Percentiles rank a stretch among this genome's conserved stretches.
Conservation (phyloP, 2,113 vertebrate genomes). For the Sturnira hondurensis region DNA sequence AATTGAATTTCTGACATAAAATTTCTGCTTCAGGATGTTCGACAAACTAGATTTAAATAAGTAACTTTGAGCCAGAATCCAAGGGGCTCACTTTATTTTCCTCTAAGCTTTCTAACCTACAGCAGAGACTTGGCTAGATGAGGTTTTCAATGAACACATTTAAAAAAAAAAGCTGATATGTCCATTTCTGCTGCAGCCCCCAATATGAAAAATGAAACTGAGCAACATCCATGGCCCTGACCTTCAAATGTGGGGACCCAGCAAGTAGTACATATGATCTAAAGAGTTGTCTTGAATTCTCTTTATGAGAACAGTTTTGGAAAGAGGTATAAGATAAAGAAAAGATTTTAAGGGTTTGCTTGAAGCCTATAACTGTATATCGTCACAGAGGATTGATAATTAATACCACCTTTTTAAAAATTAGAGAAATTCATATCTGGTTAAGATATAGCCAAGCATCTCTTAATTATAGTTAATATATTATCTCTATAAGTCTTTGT, state of each 20-base stretch:
- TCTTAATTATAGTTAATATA: neutral
- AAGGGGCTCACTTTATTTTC: neutral
- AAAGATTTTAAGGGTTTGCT: neutral
- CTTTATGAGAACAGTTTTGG: neutral
- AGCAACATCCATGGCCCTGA: neutral
- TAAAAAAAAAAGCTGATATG: neutral
- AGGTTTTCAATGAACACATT: neutral
- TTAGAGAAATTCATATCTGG: neutral
- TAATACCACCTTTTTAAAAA: neutral
- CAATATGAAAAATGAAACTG: neutral
- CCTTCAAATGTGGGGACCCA: neutral
- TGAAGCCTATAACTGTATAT: neutral
- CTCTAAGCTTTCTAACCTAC: neutral
- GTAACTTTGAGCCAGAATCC: neutral
- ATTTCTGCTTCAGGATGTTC: too few species aligned
- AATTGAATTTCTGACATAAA: too few species aligned
- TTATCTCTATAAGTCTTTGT: neutral
- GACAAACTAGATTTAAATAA: neutral
- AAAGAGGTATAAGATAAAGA: slow-evolving; percentile 14
- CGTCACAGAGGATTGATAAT: neutral
- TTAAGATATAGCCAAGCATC: neutral
- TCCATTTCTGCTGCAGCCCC: neutral
- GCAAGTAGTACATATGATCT: neutral
- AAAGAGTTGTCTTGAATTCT: neutral
- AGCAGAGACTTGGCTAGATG: neutral